These are phyloP conservation scores for Hylia prasina DNA, from an alignment of 2,113 vertebrate species.

Conservation along the genomic window DNA sequence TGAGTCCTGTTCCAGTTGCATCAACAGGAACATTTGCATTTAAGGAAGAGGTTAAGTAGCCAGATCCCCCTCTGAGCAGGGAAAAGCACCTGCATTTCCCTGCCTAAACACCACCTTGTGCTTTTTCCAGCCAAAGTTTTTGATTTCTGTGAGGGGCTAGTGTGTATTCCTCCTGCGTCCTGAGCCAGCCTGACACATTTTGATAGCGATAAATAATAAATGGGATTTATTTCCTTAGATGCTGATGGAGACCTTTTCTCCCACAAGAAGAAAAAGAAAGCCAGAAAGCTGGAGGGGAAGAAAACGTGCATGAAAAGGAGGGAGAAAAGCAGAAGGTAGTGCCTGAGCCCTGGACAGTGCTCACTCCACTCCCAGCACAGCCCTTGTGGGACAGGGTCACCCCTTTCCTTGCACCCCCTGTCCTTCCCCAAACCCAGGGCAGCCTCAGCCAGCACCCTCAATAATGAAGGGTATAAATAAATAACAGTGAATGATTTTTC, in stretches of 20 bases:
- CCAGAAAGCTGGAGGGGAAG: neutral
- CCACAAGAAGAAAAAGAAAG: neutral
- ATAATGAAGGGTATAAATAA: neutral
- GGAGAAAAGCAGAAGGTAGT: neutral
- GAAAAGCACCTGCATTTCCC: accelerated
- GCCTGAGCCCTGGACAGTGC: neutral
- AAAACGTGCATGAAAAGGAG: neutral
- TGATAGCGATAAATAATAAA: constrained; percentile 42
- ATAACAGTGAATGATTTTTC: neutral
- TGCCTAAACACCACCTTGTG: neutral
- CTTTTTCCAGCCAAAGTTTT: neutral
- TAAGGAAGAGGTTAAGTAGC: constrained; percentile 15
- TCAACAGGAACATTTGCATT: neutral
- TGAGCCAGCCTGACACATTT: neutral
- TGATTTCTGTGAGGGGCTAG: neutral
- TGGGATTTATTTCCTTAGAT: constrained; percentile 33
- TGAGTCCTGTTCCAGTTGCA: neutral
- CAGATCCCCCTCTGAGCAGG: neutral
- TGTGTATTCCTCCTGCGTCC: neutral
- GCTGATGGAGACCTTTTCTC: constrained; percentile 30
- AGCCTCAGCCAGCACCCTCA: neutral
- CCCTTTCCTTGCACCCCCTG: neutral
- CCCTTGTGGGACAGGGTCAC: accelerated
- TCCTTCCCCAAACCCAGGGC: neutral
- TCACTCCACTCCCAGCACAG: accelerated